These are phyloP conservation scores for Prunella strophiata DNA, from an alignment of 2,797 vertebrate genomes.

Conservation along the genomic window DNA sequence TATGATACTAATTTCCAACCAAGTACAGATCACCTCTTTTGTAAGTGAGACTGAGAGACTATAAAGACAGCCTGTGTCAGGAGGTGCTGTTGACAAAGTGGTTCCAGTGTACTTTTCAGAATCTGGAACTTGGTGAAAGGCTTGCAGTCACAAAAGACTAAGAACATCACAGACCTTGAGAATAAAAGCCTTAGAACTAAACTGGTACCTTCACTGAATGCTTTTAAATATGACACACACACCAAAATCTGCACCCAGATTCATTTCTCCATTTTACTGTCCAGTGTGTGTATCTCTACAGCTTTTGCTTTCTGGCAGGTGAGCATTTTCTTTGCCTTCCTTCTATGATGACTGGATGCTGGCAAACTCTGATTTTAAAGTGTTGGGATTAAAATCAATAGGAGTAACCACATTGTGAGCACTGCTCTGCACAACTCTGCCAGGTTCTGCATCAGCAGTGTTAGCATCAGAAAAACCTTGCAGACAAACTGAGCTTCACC, in stretches of 20 bases:
- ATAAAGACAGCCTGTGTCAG: background rate
- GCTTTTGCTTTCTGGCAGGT: background rate
- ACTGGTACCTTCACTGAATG: background rate
- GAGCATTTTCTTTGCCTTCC: background rate
- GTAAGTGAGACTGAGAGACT: accelerated
- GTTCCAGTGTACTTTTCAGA: background rate
- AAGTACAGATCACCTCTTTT: background rate
- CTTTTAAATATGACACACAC: background rate
- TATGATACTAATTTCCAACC: background rate
- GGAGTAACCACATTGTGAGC: background rate
- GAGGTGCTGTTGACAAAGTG: background rate
- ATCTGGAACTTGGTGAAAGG: background rate
- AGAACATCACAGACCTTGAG: background rate
- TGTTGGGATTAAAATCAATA: background rate
- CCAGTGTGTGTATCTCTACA: background rate
- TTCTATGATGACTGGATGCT: background rate
- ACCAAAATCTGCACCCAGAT: background rate
- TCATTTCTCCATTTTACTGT: background rate
- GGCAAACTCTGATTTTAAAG: background rate
- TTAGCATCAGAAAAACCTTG: background rate
- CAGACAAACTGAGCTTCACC: background rate
- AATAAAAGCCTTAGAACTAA: background rate
- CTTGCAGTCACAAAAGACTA: background rate
- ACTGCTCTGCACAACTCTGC: background rate
- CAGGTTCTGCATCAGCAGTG: background rate